phyloP scores from a whole-genome alignment of 1,140 invertebrate genomes.

The Melitaea cinxia region DNA sequence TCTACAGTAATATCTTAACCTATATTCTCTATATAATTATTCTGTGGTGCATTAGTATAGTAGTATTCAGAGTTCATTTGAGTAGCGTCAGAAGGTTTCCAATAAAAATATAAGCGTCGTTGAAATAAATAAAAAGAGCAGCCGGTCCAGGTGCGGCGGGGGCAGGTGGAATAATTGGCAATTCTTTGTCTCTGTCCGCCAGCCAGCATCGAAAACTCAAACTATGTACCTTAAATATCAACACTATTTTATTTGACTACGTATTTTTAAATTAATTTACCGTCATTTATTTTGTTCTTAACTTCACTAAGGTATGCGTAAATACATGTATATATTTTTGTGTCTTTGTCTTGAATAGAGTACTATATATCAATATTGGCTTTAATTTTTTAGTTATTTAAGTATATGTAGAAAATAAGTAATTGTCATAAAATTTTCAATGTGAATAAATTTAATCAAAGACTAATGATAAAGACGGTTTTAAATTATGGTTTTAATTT shows the following conservation, averaged over 20 bases:
- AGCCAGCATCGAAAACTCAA: slow-evolving; percentile 64
- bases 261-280: slow-evolving; percentile 13
- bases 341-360: no score
- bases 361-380: no score
- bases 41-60: not conserved
- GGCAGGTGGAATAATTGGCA: slow-evolving; percentile 80
- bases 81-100: slow-evolving; percentile 62
- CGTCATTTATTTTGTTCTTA: not conserved
- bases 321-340: not conserved
- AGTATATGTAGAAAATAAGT: no score
- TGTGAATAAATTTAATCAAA: no score
- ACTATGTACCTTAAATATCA: slow-evolving; percentile 55
- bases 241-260: slow-evolving; percentile 56
- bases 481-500: no score
- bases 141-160: slow-evolving; percentile 73
- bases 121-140: slow-evolving; percentile 79
- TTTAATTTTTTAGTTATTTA: no score
- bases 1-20: not conserved
- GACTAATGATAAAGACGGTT: no score
- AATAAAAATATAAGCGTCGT: slow-evolving; percentile 78
- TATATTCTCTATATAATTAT: not conserved
- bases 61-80: slow-evolving; percentile 33
- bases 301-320: not conserved
- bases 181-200: slow-evolving; percentile 77
- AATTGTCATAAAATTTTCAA: no score